Evolutionary conservation across 2,113 vertebrate species (phyloP), one percentile per base, ranked within the genome.

Genomic region (Plotosus lineatus): DNA sequence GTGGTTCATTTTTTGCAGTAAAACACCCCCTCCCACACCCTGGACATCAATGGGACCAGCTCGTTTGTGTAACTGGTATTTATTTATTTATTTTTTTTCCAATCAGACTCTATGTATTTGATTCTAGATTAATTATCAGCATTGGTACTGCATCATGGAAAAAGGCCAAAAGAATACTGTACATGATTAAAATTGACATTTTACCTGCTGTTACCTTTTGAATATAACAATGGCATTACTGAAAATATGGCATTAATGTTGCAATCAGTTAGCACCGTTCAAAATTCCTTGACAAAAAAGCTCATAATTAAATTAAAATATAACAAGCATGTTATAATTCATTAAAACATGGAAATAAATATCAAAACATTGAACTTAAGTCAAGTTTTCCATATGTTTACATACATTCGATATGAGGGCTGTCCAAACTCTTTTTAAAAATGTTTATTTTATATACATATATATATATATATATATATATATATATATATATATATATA

Each of bases 281-380:
- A 9, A n/a, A 1, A 23, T 15, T 55, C 36, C 2, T 21, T 48
- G 36, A 31, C 46, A 66, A 63, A 3, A 68, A 65, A 55, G 8
- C 28, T 6, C 9, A 10, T 33, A 12, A 51, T 21, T 19, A 17
- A 51, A 77, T 51, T 8, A n/a, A n/a, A n/a, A n/a, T n/a, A n/a
- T n/a, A n/a, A n/a, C n/a, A 66, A 7, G 8, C 3, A 53, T 14
- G 56, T 76, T 28, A 80, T 82, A 87, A 90, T 84, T 90, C 89
- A 93, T 91, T 92, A 90, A 92, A 92, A 92, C 88, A 89, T 86
- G 87, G 91, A 77, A 87, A 78, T 83, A 48, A 85, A 88, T 88
- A 89, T 33, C 38, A 60, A 38, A 75, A 48, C 40, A 63, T 31
- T 44, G 7, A 26, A 26, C 33, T 26, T 51, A 46, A 31, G 28